These are phyloP conservation scores for Drosophila robusta DNA, from an alignment of 2,888 invertebrate species.

Conservation along the genomic window DNA sequence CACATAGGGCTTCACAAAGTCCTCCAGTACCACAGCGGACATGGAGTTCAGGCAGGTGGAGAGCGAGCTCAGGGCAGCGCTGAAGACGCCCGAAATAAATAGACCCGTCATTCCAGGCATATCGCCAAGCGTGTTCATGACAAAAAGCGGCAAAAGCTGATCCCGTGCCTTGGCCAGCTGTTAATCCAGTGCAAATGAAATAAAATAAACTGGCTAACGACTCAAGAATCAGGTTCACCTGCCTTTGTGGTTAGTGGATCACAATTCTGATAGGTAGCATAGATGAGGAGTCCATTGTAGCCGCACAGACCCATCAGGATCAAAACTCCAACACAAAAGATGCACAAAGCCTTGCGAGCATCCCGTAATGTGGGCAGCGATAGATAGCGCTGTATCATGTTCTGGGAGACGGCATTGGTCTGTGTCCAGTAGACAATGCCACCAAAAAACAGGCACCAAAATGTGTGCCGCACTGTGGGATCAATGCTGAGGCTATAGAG, in stretches of 20 bases:
- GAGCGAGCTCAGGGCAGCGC: slow-evolving; percentile 93
- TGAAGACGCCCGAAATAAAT: slow-evolving; percentile 95
- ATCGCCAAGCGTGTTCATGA: slow-evolving; percentile 92
- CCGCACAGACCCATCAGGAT: slow-evolving; percentile 86
- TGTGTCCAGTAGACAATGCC: slow-evolving; percentile 92
- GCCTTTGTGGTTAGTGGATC: slow-evolving; percentile 88
- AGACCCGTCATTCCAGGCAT: slow-evolving; percentile 93
- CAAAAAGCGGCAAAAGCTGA: slow-evolving; percentile 93
- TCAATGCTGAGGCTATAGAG: slow-evolving; percentile 89
- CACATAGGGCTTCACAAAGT: slow-evolving; percentile 89
- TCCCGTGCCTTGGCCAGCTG: slow-evolving; percentile 90
- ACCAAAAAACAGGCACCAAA: slow-evolving; percentile 92
- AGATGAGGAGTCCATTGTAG: slow-evolving; percentile 88
- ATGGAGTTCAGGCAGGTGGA: slow-evolving; percentile 92
- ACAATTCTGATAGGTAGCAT: slow-evolving; percentile 88
- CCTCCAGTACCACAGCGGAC: slow-evolving; percentile 91
- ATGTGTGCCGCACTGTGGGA: slow-evolving; percentile 92
- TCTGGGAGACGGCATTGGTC: slow-evolving; percentile 92
- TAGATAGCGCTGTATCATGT: slow-evolving; percentile 94
- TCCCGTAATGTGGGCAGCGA: slow-evolving; percentile 89
- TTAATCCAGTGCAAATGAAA: slow-evolving; percentile 25
- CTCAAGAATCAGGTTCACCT: background rate
- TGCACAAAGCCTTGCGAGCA: slow-evolving; percentile 87
- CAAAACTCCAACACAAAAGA: slow-evolving; percentile 86
- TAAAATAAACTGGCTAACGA: background rate